Conservation (phyloP, 2,113 vertebrate genomes). For the Pelusios castaneus region DNA sequence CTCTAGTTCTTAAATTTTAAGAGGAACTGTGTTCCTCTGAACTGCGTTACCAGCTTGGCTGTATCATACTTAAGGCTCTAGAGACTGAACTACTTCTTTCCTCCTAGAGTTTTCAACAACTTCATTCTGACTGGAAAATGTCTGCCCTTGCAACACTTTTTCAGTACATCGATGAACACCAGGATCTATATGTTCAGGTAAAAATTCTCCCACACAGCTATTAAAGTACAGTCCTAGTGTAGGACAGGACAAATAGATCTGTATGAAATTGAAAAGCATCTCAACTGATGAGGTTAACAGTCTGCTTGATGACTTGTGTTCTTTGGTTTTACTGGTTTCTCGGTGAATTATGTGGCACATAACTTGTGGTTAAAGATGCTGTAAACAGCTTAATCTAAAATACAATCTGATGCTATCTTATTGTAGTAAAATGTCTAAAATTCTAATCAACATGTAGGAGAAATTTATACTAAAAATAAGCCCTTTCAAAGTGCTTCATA, state of each 20-base stretch:
- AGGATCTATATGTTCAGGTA: slow-evolving; percentile 92
- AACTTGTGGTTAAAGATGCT: background rate
- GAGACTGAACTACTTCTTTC: background rate
- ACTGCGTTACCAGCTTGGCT: background rate
- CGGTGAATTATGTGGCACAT: background rate
- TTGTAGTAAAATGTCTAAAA: background rate
- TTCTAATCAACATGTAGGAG: background rate
- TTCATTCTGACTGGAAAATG: slow-evolving; percentile 74
- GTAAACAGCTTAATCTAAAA: background rate
- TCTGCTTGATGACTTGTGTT: background rate
- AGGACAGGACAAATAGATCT: background rate
- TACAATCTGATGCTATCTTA: background rate
- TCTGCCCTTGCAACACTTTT: slow-evolving; percentile 84
- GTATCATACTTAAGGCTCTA: background rate
- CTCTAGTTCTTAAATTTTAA: background rate
- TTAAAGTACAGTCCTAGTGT: background rate
- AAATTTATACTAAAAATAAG: background rate
- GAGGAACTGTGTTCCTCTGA: background rate
- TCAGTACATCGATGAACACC: slow-evolving; percentile 90
- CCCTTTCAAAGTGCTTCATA: background rate
- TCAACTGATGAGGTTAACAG: background rate
- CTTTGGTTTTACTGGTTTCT: background rate
- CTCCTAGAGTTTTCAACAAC: background rate
- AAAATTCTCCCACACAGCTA: background rate
- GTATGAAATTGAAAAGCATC: background rate